A percentile compares a stretch with the other conserved stretches of the same genome.
These are phyloP conservation scores for Atractosteus spatula DNA, from an alignment of 2,113 vertebrate species.

Conservation along the genomic window DNA sequence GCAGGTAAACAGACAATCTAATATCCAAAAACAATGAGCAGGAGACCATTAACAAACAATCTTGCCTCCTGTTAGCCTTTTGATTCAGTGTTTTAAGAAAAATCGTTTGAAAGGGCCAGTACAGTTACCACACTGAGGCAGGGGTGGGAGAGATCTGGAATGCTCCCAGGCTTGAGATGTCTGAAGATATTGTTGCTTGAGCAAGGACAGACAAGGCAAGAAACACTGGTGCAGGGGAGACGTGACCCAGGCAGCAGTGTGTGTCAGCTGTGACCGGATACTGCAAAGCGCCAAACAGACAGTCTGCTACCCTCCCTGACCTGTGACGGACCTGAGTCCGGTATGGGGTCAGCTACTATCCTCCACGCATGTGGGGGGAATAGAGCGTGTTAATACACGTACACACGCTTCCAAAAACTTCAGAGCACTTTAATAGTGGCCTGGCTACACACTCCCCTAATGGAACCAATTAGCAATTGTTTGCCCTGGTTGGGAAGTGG, in stretches of 20 bases:
- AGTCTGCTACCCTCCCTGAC: constrained; percentile 36
- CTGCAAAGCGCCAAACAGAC: constrained; percentile 4
- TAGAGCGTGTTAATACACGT: constrained; percentile 26
- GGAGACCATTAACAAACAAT: no score
- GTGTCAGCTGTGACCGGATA: constrained; percentile 20
- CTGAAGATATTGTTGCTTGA: constrained; percentile 17
- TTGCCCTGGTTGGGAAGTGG: constrained; percentile 19
- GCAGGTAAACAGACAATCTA: no score
- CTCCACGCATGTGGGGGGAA: constrained; percentile 35
- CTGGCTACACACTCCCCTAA: constrained; percentile 41
- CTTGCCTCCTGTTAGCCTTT: no score
- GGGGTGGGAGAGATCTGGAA: neutral
- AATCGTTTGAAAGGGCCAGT: no score
- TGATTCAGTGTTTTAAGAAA: no score
- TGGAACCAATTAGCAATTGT: constrained; percentile 49
- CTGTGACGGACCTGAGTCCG: constrained; percentile 42
- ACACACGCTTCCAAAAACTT: constrained; percentile 26
- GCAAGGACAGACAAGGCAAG: neutral
- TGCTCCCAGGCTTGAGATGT: neutral
- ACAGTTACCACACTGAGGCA: neutral
- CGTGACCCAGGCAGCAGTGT: constrained; percentile 24
- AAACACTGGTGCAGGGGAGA: constrained; percentile 21
- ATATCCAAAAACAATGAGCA: no score
- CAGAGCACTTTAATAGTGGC: constrained; percentile 43
- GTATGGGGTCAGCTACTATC: constrained; percentile 48